A percentile compares a stretch with the other conserved stretches of the same genome.
These are phyloP conservation scores for Saguinus midas DNA, from an alignment of 2,113 vertebrate species.

Conservation along the genomic window DNA sequence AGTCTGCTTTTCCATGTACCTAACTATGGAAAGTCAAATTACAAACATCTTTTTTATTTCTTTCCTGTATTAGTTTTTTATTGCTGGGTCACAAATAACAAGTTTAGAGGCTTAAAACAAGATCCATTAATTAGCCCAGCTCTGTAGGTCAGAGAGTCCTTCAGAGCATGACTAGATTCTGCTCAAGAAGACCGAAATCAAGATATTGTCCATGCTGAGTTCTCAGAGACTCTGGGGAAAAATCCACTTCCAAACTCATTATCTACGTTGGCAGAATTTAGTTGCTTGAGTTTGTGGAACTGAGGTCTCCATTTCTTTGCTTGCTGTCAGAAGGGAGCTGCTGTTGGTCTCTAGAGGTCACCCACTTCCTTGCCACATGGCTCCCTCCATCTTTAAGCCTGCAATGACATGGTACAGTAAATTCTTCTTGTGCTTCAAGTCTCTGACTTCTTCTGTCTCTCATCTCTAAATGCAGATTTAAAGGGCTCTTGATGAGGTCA, in stretches of 20 bases:
- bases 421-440: not conserved
- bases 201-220: not conserved
- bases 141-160: not conserved
- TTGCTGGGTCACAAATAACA: conserved; percentile 14
- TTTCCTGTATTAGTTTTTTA: not conserved
- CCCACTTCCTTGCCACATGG: not conserved
- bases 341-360: not conserved
- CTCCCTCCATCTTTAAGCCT: not conserved
- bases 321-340: not conserved
- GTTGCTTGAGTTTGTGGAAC: not conserved
- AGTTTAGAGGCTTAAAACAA: not conserved
- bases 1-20: not conserved
- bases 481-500: not conserved
- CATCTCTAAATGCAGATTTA: not conserved
- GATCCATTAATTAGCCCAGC: not conserved
- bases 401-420: not conserved
- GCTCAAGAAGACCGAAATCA: not conserved
- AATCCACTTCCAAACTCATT: not conserved
- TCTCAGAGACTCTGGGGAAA: not conserved
- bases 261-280: not conserved
- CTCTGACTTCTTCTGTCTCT: not conserved
- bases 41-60: not conserved
- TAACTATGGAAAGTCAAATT: not conserved
- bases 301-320: not conserved
- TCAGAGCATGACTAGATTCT: not conserved